phyloP scores from a whole-genome alignment of 2,113 vertebrate genomes.

The Cyanoramphus novaezelandiae region DNA sequence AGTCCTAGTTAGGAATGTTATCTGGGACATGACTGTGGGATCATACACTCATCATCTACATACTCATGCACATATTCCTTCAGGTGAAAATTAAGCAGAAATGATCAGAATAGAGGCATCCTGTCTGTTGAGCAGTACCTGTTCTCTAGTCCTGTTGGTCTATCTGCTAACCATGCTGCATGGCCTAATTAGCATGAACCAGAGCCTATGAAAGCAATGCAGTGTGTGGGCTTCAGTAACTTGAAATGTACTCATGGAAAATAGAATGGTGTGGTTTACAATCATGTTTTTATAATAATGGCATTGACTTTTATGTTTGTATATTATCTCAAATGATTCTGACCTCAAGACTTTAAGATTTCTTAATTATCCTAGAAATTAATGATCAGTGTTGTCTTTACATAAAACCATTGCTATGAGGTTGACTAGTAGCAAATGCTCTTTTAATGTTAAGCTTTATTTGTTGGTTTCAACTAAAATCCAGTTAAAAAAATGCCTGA shows the following conservation, averaged over 20 bases:
- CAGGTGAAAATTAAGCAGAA: background rate
- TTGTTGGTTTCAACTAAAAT: slow-evolving; percentile 41
- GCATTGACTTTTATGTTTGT: background rate
- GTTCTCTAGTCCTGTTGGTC: background rate
- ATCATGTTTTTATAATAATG: background rate
- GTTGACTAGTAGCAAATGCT: background rate
- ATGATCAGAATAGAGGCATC: background rate
- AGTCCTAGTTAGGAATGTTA: background rate
- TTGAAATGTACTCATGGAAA: background rate
- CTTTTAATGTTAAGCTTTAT: slow-evolving; percentile 10
- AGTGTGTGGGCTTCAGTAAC: background rate
- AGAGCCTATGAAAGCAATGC: background rate
- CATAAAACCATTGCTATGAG: background rate
- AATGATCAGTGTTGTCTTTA: background rate
- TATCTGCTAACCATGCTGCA: slow-evolving; percentile 43
- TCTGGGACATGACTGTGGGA: background rate
- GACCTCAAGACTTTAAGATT: background rate
- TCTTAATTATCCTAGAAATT: background rate
- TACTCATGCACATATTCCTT: background rate
- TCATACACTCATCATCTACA: background rate
- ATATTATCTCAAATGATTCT: background rate
- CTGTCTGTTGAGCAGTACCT: background rate
- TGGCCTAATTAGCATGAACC: slow-evolving; percentile 54
- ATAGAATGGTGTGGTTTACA: background rate
- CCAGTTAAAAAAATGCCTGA: background rate